Percentiles rank a stretch among this genome's conserved stretches.
These are phyloP conservation scores for Dolichotis patagonum DNA, from an alignment of 2,113 vertebrate genomes.

Conservation along the genomic window DNA sequence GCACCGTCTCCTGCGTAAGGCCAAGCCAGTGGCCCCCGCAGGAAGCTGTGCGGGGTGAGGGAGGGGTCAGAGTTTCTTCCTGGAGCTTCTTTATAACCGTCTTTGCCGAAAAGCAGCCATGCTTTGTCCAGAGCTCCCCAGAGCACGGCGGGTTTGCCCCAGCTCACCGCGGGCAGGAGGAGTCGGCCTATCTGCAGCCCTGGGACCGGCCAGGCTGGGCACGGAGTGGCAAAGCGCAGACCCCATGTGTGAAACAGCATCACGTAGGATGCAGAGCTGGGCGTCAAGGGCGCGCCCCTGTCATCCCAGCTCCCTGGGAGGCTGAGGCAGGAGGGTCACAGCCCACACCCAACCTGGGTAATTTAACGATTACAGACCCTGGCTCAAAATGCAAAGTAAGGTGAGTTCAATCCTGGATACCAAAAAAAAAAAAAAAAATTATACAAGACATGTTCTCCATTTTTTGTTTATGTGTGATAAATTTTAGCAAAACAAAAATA, in stretches of 20 bases:
- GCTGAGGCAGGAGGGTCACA: background rate
- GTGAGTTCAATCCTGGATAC: too few relatives aligned
- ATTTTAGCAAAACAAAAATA: background rate
- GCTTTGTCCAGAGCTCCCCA: background rate
- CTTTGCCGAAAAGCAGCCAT: too few relatives aligned
- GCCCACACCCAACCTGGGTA: background rate
- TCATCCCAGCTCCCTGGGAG: background rate
- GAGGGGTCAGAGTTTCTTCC: rapidly evolving
- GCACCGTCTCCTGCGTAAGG: too few relatives aligned
- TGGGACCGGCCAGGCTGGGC: background rate
- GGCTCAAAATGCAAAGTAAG: background rate
- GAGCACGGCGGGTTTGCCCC: rapidly evolving
- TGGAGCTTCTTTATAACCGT: too few relatives aligned
- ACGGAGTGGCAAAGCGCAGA: background rate
- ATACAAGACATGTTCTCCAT: background rate
- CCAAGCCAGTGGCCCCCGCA: background rate
- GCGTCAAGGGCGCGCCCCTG: background rate
- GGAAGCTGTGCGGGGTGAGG: background rate
- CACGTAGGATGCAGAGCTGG: background rate
- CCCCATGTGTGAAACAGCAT: background rate
- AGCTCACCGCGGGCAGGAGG: rapidly evolving
- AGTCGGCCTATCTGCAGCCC: background rate
- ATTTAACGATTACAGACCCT: background rate
- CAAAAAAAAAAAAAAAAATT: too few relatives aligned
- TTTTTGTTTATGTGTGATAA: background rate